Evolutionary conservation across 2,888 invertebrate genomes (phyloP), one percentile per base, ranked within the genome.

Genomic region (Ophion slaviceki): DNA sequence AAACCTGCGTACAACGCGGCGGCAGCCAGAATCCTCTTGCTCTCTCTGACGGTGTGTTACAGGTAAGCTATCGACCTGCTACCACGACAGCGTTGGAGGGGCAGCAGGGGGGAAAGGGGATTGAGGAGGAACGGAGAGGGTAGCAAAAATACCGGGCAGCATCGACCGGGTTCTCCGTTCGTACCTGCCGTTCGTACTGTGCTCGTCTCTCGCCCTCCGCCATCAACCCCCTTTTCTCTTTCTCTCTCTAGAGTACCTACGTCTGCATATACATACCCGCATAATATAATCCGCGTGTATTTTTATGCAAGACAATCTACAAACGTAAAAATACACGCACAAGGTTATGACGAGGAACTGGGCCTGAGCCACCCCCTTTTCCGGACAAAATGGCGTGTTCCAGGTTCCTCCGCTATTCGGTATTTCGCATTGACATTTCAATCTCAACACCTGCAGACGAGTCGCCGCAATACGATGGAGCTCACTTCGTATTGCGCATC

Each of bases 101-200:
- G 57, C 3, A 47, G 67, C 17, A 20, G 61, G 64, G 24, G 24
- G 70, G 20, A 45, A 53, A 59, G 74, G 80, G 10, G 64, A 28
- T 17, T 32, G 71, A 66, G 59, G 80, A 59, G 66, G 61, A 59
- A 57, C 24, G 66, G 67, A 67, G 80, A 76, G 82, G 72, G 91
- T 89, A 91, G 92, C 90, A 93, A 92, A 93, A 93, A 93, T 94
- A 93, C 93, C 92, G 92, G 90, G 93, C 93, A 94, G 90, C 93
- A 93, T 93, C 94, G 94, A 94, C 94, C 94, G 92, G 87, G 86
- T 87, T 84, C 88, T 68, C 68, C 78, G 86, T 87, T 90, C 89
- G 88, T 92, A 92, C 92, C 92, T 92, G 92, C 88, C 84, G 81
- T 71, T 24, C 24, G 24, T 24, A 24, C 24, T 84, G 87, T 87